Evolutionary conservation across 2,888 invertebrate species (phyloP).

Genomic region (Gandaritis pyraliata): DNA sequence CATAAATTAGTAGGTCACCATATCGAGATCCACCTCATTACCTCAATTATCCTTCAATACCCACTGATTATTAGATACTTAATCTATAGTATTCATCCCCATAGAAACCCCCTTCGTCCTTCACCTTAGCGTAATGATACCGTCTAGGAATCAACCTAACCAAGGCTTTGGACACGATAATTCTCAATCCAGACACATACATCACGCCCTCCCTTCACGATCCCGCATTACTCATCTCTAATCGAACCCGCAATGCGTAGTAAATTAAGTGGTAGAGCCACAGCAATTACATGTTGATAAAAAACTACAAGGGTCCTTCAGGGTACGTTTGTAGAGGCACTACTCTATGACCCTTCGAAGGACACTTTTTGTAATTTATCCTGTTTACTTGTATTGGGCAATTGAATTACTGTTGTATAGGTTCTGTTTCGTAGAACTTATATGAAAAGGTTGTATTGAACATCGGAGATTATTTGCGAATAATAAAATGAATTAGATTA

Average conservation of each 20-base stretch:
- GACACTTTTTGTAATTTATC: constrained; percentile 62
- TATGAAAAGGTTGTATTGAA: constrained; percentile 38
- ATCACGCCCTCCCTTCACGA: constrained; percentile 41
- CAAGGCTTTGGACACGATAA: constrained; percentile 43
- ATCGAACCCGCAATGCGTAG: constrained; percentile 46
- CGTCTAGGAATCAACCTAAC: constrained; percentile 56
- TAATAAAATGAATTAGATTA: constrained; percentile 14
- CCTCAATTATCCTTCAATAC: constrained; percentile 57
- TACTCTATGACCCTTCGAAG: constrained; percentile 70
- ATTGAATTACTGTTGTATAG: constrained; percentile 64
- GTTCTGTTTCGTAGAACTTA: constrained; percentile 50
- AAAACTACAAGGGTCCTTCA: constrained; percentile 51
- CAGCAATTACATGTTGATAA: constrained; percentile 23
- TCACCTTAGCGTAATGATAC: constrained; percentile 65
- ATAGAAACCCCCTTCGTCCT: constrained; percentile 64
- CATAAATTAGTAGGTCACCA: constrained; percentile 21
- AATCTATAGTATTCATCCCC: constrained; percentile 49
- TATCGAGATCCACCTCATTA: constrained; percentile 39
- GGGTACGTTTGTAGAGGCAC: constrained; percentile 58
- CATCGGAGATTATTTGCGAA: constrained; percentile 11
- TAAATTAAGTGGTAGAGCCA: constrained; percentile 20
- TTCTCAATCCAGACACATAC: constrained; percentile 12
- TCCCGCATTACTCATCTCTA: background rate
- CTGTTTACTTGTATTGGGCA: constrained; percentile 64
- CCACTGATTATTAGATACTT: constrained; percentile 46